Evolutionary conservation across 2,888 invertebrate species (phyloP).

Genomic region (Aphodius granarius): DNA sequence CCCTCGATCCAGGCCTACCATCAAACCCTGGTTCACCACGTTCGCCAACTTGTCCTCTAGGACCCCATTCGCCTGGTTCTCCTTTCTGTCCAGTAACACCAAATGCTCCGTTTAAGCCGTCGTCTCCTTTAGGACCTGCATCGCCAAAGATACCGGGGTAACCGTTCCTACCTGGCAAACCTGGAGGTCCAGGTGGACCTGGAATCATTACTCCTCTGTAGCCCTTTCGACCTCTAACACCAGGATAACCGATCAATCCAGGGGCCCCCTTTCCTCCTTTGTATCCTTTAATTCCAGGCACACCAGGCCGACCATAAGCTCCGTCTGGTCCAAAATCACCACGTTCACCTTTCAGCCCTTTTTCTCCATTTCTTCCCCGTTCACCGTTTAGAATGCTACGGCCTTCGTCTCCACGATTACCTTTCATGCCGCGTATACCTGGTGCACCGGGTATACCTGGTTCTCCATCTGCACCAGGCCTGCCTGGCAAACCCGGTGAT

Average conservation of each 20-base stretch:
- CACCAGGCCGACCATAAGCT: conserved; percentile 45
- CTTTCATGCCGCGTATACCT: conserved; percentile 53
- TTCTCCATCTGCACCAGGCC: conserved; percentile 45
- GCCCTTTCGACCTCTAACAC: conserved; percentile 44
- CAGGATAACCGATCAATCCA: conserved; percentile 40
- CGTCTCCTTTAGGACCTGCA: conserved; percentile 46
- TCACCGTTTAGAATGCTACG: conserved; percentile 57
- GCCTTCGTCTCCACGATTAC: conserved; percentile 61
- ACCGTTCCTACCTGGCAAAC: conserved; percentile 47
- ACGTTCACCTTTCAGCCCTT: conserved; percentile 49
- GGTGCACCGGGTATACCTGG: conserved; percentile 43
- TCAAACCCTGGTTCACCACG: conserved; percentile 43
- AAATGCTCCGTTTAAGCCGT: conserved; percentile 42
- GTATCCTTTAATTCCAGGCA: conserved; percentile 46
- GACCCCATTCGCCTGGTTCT: conserved; percentile 41
- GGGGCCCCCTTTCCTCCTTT: conserved; percentile 50
- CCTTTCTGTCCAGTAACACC: conserved; percentile 47
- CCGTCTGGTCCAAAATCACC: conserved; percentile 52
- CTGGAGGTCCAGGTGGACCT: conserved; percentile 49
- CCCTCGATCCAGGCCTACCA: conserved; percentile 39
- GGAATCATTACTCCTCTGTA: conserved; percentile 44
- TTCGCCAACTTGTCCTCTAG: conserved; percentile 34
- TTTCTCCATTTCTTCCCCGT: conserved; percentile 50
- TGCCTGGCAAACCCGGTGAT: conserved; percentile 65
- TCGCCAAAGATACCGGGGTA: conserved; percentile 47